A percentile compares a stretch with the other conserved stretches of the same genome.
phyloP scores from a whole-genome alignment of 2,113 vertebrate genomes.

The Zingel zingel region DNA sequence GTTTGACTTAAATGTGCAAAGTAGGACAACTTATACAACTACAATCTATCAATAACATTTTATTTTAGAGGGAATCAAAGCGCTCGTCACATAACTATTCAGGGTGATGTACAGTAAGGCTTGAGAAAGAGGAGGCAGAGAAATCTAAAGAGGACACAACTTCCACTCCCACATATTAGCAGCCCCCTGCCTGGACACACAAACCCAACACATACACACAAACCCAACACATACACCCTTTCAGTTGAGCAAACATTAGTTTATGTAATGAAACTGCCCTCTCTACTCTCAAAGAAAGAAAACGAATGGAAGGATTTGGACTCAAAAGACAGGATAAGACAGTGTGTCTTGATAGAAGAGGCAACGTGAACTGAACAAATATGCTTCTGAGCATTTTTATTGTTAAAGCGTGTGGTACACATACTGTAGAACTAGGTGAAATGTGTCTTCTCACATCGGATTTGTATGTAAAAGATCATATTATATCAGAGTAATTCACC shows the following conservation, averaged over 20 bases:
- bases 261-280: constrained; percentile 18
- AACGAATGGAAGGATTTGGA: not conserved
- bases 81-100: constrained; percentile 50
- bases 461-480: not conserved
- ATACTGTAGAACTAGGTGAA: not conserved
- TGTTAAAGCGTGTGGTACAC: not conserved
- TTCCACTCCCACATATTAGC: constrained; percentile 60
- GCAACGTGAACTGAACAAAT: not conserved
- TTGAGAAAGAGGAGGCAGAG: constrained; percentile 73
- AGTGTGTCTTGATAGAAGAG: not conserved
- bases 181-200: constrained; percentile 49
- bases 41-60: constrained; percentile 50
- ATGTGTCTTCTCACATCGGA: not conserved
- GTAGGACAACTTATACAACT: constrained; percentile 60
- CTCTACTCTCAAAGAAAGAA: constrained; percentile 18
- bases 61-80: constrained; percentile 44
- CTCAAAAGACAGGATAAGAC: not conserved
- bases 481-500: not conserved
- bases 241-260: constrained; percentile 32
- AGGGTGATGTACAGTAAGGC: constrained; percentile 71
- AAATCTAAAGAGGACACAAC: constrained; percentile 66
- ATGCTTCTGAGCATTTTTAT: not conserved
- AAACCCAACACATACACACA: constrained; percentile 42
- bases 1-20: constrained; percentile 33
- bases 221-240: constrained; percentile 14